Base-by-base conservation (phyloP, 1,140 invertebrate species). In the Dendrolimus kikuchii region DNA sequence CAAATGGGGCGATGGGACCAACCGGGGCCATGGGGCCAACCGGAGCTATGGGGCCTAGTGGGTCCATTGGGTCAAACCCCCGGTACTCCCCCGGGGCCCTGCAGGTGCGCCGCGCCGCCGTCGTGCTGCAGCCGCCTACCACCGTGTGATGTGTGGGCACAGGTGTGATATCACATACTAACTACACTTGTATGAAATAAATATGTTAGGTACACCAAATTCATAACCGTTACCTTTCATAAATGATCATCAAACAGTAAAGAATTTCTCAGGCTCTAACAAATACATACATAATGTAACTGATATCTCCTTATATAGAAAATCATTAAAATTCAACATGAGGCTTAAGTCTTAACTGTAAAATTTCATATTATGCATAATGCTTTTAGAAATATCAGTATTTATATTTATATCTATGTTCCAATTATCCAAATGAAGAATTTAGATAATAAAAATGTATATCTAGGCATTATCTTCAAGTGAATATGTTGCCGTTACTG, bases 51-150 rank as follows among this genome's bases (percentile, higher is more conserved):
- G 42, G 6, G 38, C 9, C 38, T 10, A 10, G 41, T 4, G 46
- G 41, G 42, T 38, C 6, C 5, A 10, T 5, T 48, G 54, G 52
- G 52, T 23, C 23, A 23, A 23, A 23, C 50, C 23, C 66, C 46
- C 70, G 72, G 40, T 88, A 88, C 77, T 91, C 90, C 66, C 91
- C 92, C 40, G 92, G 90, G 74, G 92, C 92, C 77, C 92, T 93
- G 90, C 93, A 93, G 92, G 92, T 93, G 89, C 92, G 92, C 85
- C 91, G 92, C 75, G 92, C 92, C 72, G 91, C 92, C 74, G 92
- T 93, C 88, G 92, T 93, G 81, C 90, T 93, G 80, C 92, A 93
- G 89, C 92, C 92, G 62, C 92, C 92, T 82, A 93, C 92, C 89
- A 92, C 92, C 88, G 92, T 93, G 90, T 93, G 92, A 91, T 51